Evolutionary conservation across 1,140 invertebrate species (phyloP), one percentile per base, ranked within the genome.

Genomic region (Chelonus insularis): DNA sequence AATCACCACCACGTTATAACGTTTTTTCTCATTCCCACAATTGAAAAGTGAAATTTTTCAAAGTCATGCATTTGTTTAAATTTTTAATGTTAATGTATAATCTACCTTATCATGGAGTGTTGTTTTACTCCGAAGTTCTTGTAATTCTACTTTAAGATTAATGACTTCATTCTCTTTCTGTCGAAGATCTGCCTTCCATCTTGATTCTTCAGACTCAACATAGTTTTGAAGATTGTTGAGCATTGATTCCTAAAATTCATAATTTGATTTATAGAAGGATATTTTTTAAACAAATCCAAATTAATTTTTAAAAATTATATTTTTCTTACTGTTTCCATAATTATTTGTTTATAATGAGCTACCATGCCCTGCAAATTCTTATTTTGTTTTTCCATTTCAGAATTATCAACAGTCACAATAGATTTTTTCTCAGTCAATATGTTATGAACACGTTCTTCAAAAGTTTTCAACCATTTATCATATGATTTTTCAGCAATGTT

Each of bases 271-370:
- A 7, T 11, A 6, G 32, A 34, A 1, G 32, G 32, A n/a, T 0
- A 34, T 34, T 11, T 7, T 7, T 11, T 34, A 34, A 34, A 65
- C 56, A 45, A 68, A 47, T 39, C 32, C 18, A 21, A 45, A 41
- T 64, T 20, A 39, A 43, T n/a, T 18, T 48, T 48, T 25, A 25
- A 43, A 50, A 45, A 50, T 20, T 41, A 59, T 47, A 14, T 4
- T 29, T 3, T 29, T 4, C 25, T 29, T 80, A 91, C 90, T 66
- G 90, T 91, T 68, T 91, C 88, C 45, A 86, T 84, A 63, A 92
- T 89, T 60, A 91, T 86, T 71, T 80, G 85, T 70, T 91, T 88
- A 68, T 91, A 91, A 75, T 91, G 86, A 34, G 85, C 83, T 21
- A 90, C 85, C 72, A 88, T 83, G 12, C 78, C 74, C 67, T 89